These are phyloP conservation scores for Hydropotes inermis DNA, from an alignment of 2,113 vertebrate species.

Conservation along the genomic window DNA sequence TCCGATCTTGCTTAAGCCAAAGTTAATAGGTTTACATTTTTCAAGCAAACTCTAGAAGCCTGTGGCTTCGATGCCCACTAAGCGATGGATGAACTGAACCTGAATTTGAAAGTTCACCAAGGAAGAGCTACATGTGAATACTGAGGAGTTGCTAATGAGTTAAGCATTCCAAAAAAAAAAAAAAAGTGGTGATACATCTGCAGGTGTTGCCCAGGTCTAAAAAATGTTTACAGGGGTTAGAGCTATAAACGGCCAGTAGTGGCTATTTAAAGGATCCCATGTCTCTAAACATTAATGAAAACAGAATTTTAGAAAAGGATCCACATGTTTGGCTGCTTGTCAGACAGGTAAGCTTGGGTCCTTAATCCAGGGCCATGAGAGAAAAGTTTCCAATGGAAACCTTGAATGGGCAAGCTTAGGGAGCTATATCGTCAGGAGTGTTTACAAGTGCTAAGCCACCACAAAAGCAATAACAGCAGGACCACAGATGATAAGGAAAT, in stretches of 20 bases:
- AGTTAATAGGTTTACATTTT: conserved; percentile 41
- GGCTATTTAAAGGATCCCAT: not conserved
- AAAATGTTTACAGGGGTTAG: conserved; percentile 15
- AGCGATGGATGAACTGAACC: not conserved
- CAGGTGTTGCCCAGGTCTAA: not conserved
- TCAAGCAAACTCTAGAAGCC: conserved; percentile 5
- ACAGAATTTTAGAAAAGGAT: not conserved
- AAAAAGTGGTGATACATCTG: not conserved
- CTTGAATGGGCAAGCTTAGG: not conserved
- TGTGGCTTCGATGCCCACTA: not conserved
- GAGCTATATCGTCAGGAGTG: not conserved
- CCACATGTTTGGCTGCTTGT: not conserved
- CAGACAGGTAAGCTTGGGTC: not conserved
- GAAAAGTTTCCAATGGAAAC: not conserved
- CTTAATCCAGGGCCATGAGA: not conserved
- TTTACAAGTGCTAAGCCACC: not conserved
- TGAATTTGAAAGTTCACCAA: not conserved
- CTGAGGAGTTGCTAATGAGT: conserved; percentile 6
- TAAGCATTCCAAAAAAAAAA: not conserved
- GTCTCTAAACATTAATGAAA: not conserved
- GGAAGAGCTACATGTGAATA: conserved; percentile 28
- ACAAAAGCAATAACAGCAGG: not conserved
- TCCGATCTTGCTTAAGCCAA: conserved; percentile 35
- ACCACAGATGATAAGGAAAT: conserved; percentile 17
- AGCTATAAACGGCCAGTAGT: not conserved